Conservation (phyloP, 2,113 vertebrate genomes). For the Elgaria multicarinata region DNA sequence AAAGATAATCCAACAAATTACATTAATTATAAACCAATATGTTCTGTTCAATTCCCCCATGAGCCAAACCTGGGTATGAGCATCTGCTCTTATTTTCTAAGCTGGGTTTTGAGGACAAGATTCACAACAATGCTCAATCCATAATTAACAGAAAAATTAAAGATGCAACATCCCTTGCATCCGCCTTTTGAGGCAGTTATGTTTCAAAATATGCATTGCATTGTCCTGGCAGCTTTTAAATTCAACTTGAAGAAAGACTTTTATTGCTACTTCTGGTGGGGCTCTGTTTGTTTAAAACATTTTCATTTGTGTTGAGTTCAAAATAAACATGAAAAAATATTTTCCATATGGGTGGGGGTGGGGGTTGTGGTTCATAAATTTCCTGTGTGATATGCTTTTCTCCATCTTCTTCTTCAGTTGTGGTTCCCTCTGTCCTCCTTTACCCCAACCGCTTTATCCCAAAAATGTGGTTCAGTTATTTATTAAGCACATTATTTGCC, state of each 20-base stretch:
- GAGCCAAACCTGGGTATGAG: slow-evolving; percentile 90
- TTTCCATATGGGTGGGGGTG: slow-evolving; percentile 70
- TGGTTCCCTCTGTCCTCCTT: slow-evolving; percentile 53
- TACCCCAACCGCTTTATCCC: slow-evolving; percentile 67
- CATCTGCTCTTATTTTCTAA: slow-evolving; percentile 93
- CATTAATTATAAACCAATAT: slow-evolving; percentile 99
- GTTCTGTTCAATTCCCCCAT: slow-evolving; percentile 90
- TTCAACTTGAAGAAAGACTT: slow-evolving; percentile 67
- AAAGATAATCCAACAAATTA: slow-evolving; percentile 98
- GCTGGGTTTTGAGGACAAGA: slow-evolving; percentile 86
- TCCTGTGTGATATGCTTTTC: slow-evolving; percentile 57
- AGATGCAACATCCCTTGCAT: slow-evolving; percentile 83
- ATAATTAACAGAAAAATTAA: slow-evolving; percentile 90
- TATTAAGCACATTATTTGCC: slow-evolving; percentile 69
- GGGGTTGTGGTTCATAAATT: slow-evolving; percentile 64
- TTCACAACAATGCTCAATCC: slow-evolving; percentile 88
- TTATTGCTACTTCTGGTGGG: slow-evolving; percentile 77
- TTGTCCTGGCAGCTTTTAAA: slow-evolving; percentile 70
- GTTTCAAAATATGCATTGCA: slow-evolving; percentile 79
- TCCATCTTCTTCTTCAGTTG: slow-evolving; percentile 55
- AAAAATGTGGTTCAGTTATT: slow-evolving; percentile 68
- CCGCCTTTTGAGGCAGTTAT: slow-evolving; percentile 79
- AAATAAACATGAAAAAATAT: slow-evolving; percentile 79
- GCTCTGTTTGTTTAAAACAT: slow-evolving; percentile 82
- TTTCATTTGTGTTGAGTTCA: slow-evolving; percentile 77